Percentiles rank a stretch among this genome's conserved stretches.
These are phyloP conservation scores for Amazonetta brasiliensis DNA, from an alignment of 2,797 vertebrate genomes.

Conservation along the genomic window DNA sequence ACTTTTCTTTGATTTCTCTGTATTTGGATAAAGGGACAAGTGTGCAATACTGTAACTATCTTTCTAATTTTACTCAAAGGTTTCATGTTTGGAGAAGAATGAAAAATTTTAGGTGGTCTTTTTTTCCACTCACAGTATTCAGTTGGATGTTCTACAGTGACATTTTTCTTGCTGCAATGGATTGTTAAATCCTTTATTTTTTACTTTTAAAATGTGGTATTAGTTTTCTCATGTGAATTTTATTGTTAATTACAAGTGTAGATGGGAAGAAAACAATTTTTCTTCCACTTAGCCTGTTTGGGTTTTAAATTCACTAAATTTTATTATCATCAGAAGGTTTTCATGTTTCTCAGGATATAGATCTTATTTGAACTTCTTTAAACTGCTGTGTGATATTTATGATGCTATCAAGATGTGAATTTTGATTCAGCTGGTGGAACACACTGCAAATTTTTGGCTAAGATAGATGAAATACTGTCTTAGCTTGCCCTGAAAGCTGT, in stretches of 20 bases:
- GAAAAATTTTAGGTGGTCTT: not conserved
- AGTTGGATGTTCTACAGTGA: not conserved
- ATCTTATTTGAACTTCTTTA: not conserved
- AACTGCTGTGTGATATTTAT: not conserved
- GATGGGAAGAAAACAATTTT: rapidly evolving
- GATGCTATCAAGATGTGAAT: not conserved
- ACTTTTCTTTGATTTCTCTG: not conserved
- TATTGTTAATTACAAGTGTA: not conserved
- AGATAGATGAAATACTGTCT: not conserved
- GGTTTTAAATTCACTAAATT: not conserved
- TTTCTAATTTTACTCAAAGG: not conserved
- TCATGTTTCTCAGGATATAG: not conserved
- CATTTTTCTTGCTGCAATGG: not conserved
- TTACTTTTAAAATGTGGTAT: not conserved
- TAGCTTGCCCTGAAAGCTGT: not conserved
- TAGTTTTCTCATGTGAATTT: not conserved
- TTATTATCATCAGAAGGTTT: not conserved
- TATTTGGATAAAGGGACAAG: not conserved
- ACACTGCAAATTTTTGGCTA: not conserved
- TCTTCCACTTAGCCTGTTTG: not conserved
- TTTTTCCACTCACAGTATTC: not conserved
- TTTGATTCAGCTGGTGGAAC: not conserved
- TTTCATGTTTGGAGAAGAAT: not conserved
- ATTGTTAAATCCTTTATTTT: not conserved
- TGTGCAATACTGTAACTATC: not conserved